Evolutionary conservation across 2,113 vertebrate genomes (phyloP), one percentile per base, ranked within the genome.

Genomic region (Gobius niger): DNA sequence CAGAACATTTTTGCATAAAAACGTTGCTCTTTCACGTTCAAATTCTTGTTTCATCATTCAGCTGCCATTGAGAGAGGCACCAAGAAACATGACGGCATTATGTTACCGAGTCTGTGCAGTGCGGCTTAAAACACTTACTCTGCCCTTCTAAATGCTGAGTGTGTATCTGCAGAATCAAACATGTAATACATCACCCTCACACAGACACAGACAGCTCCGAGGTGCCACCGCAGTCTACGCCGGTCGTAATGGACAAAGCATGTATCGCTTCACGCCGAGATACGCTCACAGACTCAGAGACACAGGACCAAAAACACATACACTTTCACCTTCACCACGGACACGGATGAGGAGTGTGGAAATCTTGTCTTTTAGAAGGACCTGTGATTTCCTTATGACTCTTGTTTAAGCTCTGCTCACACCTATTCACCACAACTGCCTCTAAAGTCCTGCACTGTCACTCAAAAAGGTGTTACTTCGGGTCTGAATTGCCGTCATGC

Each of bases 71-170:
- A 42, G 53, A 82, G 76, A 79, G 76, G 34, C 46, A 76, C 68
- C 82, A 78, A 81, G 85, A 86, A 90, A 90, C 80, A 84, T 72
- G 78, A 87, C 73, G 71, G 83, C 81, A 85, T 84, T 84, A 77
- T 78, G 81, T 87, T 87, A 85, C 72, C 72, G 73, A 71, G 82
- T 82, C 86, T 89, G 86, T 86, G 82, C 83, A 73, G 67, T 66
- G 73, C 65, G 46, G 75, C 78, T 82, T 80, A 85, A 83, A 87
- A 81, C 84, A 79, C 74, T 84, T 80, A 76, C 63, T 73, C 70
- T 72, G 82, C 80, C 84, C 85, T 76, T 82, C 70, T 84, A 87
- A 82, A 73, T 42, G 71, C 63, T 68, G 62, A 75, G 82, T 68
- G 72, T 72, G 59, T 24, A 40, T 44, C 52, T 18, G 52, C 61